Evolutionary conservation across 2,888 invertebrate genomes (phyloP), one percentile per base, ranked within the genome.

Genomic region (Thumatha senex): DNA sequence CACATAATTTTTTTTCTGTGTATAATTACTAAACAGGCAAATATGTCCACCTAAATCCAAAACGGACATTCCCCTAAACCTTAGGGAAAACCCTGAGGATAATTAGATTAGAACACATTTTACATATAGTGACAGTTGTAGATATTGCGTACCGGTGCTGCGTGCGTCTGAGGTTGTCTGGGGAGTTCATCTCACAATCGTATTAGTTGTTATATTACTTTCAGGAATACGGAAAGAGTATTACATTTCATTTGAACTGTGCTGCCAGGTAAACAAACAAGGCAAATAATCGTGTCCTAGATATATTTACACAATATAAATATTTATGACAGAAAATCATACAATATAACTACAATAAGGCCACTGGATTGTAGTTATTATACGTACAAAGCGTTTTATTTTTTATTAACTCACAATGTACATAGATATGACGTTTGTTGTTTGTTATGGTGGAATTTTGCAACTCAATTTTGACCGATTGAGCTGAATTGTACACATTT

Each of bases 31-130:
- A 35, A 44, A 43, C 8, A 40, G 18, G 18, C 18, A 2, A 24
- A 5, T 24, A 5, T 24, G 18, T 24, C 18, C 18, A 24, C 18
- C 2, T 24, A 39, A 53, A 50, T 60, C 57, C 47, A 24, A 33
- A 40, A 38, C 14, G 40, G 50, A 44, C 55, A 46, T 40, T 50
- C n/a, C 62, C 60, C 55, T 11, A 2, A 7, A 51, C 3, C 2
- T 24, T 24, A 2, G 18, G 2, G 18, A n/a, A 56, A 48, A 46
- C 40, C 48, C 33, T 13, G 47, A 46, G 46, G 40, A 50, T 62
- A 54, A 55, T 52, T 48, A 53, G 47, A 53, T 55, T 45, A 41
- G 49, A 51, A 53, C 53, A 50, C 44, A 64, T 55, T 41, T 46
- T 41, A 40, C 34, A 45, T 40, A 35, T 34, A 48, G 39, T 48